A percentile compares a stretch with the other conserved stretches of the same genome.
phyloP scores from a whole-genome alignment of 2,888 invertebrate species.

The Eretmocerus hayati region DNA sequence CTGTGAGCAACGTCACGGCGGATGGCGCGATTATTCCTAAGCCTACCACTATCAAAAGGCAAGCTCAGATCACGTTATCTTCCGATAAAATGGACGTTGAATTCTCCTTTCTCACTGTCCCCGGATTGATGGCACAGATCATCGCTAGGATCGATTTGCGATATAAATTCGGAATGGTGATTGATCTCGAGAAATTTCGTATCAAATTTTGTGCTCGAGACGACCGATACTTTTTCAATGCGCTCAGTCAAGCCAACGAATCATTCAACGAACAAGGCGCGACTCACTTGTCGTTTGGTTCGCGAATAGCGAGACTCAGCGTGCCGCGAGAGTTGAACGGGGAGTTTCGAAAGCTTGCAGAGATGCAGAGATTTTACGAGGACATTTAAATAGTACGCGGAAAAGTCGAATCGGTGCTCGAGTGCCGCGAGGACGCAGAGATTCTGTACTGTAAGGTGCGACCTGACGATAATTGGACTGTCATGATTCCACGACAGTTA shows the following conservation, averaged over 20 bases:
- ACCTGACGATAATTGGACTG: background rate
- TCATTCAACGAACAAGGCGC: background rate
- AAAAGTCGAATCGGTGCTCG: background rate
- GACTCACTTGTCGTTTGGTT: background rate
- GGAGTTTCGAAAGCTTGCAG: background rate
- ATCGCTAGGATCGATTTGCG: no score
- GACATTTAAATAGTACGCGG: background rate
- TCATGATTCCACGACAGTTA: background rate
- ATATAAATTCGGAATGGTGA: no score
- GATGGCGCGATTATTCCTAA: background rate
- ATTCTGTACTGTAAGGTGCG: background rate
- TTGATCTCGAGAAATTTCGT: no score
- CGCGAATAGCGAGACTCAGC: background rate
- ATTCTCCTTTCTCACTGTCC: background rate
- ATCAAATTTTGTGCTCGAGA: no score
- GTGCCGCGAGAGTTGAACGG: background rate
- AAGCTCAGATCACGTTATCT: background rate
- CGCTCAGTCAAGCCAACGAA: background rate
- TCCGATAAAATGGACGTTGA: background rate
- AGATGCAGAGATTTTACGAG: background rate
- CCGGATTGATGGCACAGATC: background rate
- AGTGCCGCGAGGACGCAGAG: background rate
- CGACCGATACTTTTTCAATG: background rate
- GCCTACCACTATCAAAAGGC: background rate
- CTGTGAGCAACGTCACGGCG: background rate